Percentiles rank a stretch among this genome's conserved stretches.
phyloP scores from a whole-genome alignment of 2,797 vertebrate genomes.

The Clarias fuscus region DNA sequence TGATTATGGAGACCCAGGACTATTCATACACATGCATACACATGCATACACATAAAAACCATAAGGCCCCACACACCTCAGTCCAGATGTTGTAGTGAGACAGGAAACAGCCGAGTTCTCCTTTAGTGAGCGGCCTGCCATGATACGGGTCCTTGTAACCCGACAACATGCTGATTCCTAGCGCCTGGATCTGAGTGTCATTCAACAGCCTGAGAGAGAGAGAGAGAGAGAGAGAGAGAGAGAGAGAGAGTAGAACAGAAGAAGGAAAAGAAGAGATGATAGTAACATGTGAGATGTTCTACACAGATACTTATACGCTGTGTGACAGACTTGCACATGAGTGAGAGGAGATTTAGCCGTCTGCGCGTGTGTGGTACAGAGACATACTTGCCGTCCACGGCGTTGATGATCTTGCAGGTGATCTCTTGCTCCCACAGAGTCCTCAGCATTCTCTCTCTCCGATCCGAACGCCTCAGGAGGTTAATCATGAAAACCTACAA shows the following conservation, averaged over 20 bases:
- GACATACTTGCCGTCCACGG: constrained; percentile 87
- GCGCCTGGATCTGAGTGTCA: constrained; percentile 80
- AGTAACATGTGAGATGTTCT: not conserved
- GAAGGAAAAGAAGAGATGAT: not conserved
- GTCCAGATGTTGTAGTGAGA: constrained; percentile 88
- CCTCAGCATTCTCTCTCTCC: constrained; percentile 81
- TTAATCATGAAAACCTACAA: constrained; percentile 88
- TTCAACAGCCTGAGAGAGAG: constrained; percentile 75
- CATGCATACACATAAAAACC: not conserved
- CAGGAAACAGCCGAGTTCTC: constrained; percentile 88
- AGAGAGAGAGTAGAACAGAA: not conserved
- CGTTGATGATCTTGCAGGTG: constrained; percentile 77
- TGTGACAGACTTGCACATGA: not conserved
- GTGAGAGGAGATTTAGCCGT: not conserved
- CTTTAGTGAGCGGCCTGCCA: constrained; percentile 80
- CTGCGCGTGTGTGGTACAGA: not conserved
- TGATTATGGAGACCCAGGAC: not conserved
- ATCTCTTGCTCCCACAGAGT: constrained; percentile 82
- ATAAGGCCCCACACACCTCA: constrained; percentile 66
- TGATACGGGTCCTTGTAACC: constrained; percentile 85
- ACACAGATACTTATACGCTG: not conserved
- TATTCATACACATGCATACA: too few relatives aligned
- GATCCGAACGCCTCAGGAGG: constrained; percentile 80
- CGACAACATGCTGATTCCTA: constrained; percentile 83
- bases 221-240: not conserved